These are phyloP conservation scores for Amphiprion clarkii DNA, from an alignment of 2,797 vertebrate species.

Conservation along the genomic window DNA sequence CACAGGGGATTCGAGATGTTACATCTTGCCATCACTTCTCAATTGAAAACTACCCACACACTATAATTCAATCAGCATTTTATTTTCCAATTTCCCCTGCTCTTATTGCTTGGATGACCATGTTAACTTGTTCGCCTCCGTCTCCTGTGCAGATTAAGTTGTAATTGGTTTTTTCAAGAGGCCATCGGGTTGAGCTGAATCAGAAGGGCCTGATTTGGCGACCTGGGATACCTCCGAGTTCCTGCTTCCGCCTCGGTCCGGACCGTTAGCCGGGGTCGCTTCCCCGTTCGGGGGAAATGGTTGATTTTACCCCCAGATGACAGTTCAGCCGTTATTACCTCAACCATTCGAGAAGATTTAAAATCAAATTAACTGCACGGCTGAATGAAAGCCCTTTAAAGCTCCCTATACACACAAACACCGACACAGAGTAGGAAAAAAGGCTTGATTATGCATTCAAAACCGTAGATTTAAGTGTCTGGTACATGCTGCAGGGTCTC, in stretches of 20 bases:
- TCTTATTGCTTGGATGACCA: constrained; percentile 57
- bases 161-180: constrained; percentile 66
- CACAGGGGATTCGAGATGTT: constrained; percentile 28
- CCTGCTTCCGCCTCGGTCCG: constrained; percentile 13
- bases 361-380: constrained; percentile 76
- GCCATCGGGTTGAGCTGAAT: constrained; percentile 43
- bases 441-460: constrained; percentile 48
- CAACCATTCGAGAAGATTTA: constrained; percentile 65
- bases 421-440: neutral
- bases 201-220: constrained; percentile 42
- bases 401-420: constrained; percentile 28
- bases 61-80: constrained; percentile 60
- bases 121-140: constrained; percentile 59
- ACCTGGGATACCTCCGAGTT: constrained; percentile 28
- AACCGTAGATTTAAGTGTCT: constrained; percentile 33
- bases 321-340: constrained; percentile 62
- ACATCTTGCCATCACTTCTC: constrained; percentile 40
- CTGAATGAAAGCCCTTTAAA: constrained; percentile 69
- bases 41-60: constrained; percentile 46
- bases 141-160: constrained; percentile 52
- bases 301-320: constrained; percentile 63
- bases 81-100: constrained; percentile 64
- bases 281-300: constrained; percentile 41
- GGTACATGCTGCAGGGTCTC: constrained; percentile 5
- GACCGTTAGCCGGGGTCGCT: constrained; percentile 32